A percentile compares a stretch with the other conserved stretches of the same genome.
phyloP scores from a whole-genome alignment of 2,888 invertebrate genomes.

The Drosophila gaucha region DNA sequence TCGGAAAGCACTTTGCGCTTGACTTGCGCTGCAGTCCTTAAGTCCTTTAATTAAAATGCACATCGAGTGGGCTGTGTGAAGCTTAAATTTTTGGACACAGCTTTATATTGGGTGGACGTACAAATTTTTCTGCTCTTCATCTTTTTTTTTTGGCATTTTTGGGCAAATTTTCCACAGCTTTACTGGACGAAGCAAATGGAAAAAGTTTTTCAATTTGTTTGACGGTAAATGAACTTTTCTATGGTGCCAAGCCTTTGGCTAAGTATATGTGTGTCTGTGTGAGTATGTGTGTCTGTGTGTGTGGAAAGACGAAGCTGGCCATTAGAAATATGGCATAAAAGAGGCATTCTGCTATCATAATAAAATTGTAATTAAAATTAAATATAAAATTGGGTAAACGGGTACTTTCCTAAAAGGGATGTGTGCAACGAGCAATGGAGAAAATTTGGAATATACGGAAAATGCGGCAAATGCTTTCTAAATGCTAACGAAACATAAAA shows the following conservation, averaged over 20 bases:
- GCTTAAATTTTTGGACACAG: slow-evolving; percentile 57
- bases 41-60: slow-evolving; percentile 70
- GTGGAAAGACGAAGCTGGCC: slow-evolving; percentile 40
- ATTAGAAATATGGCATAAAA: slow-evolving; percentile 69
- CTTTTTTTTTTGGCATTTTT: background rate
- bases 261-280: slow-evolving; percentile 14
- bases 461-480: slow-evolving; percentile 46
- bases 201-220: slow-evolving; percentile 78
- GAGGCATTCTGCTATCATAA: slow-evolving; percentile 66
- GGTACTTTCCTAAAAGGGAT: slow-evolving; percentile 23
- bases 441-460: background rate
- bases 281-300: slow-evolving; percentile 17
- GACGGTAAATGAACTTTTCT: slow-evolving; percentile 73
- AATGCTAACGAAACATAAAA: slow-evolving; percentile 65
- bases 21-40: slow-evolving; percentile 48
- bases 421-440: slow-evolving; percentile 13
- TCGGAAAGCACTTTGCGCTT: slow-evolving; percentile 14
- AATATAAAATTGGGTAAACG: slow-evolving; percentile 45
- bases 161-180: slow-evolving; percentile 56
- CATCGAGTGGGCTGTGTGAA: slow-evolving; percentile 37
- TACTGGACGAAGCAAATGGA: slow-evolving; percentile 64
- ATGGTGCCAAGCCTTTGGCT: slow-evolving; percentile 32
- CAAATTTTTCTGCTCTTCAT: slow-evolving; percentile 42
- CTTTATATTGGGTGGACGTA: slow-evolving; percentile 30
- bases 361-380: slow-evolving; percentile 74